phyloP scores from a whole-genome alignment of 2,797 vertebrate species.

The Nannoperca obscura region DNA sequence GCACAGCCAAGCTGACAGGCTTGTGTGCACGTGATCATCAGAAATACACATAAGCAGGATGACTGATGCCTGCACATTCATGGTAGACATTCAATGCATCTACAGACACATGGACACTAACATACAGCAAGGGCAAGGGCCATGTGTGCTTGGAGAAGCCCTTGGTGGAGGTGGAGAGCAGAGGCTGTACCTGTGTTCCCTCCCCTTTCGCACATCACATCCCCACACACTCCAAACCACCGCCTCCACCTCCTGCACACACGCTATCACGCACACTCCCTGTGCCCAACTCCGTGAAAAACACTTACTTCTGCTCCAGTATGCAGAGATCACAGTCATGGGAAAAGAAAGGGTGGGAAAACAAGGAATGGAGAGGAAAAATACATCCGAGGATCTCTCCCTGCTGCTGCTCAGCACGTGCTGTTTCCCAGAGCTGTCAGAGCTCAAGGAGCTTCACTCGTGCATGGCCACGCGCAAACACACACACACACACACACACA shows the following conservation, averaged over 20 bases:
- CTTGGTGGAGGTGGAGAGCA: slow-evolving; percentile 45
- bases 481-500: not conserved
- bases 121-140: slow-evolving; percentile 10
- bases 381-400: slow-evolving; percentile 50
- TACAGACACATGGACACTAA: slow-evolving; percentile 36
- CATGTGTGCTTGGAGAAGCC: slow-evolving; percentile 44
- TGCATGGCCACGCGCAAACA: slow-evolving; percentile 10
- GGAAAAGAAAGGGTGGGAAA: slow-evolving; percentile 57
- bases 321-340: slow-evolving; percentile 72
- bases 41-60: slow-evolving; percentile 37
- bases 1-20: slow-evolving; percentile 72
- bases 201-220: slow-evolving; percentile 29
- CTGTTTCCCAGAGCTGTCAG: slow-evolving; percentile 46
- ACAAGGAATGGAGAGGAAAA: slow-evolving; percentile 48
- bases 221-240: slow-evolving; percentile 35
- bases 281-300: slow-evolving; percentile 62
- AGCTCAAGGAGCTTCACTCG: slow-evolving; percentile 49
- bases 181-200: slow-evolving; percentile 42
- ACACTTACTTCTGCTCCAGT: slow-evolving; percentile 73
- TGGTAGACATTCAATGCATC: slow-evolving; percentile 18
- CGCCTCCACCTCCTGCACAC: slow-evolving; percentile 20
- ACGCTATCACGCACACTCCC: slow-evolving; percentile 34
- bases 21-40: slow-evolving; percentile 20
- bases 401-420: slow-evolving; percentile 39
- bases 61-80: slow-evolving; percentile 40